Evolutionary conservation across 2,888 invertebrate species (phyloP), one percentile per base, ranked within the genome.

Genomic region (Allophyes oxyacanthae): DNA sequence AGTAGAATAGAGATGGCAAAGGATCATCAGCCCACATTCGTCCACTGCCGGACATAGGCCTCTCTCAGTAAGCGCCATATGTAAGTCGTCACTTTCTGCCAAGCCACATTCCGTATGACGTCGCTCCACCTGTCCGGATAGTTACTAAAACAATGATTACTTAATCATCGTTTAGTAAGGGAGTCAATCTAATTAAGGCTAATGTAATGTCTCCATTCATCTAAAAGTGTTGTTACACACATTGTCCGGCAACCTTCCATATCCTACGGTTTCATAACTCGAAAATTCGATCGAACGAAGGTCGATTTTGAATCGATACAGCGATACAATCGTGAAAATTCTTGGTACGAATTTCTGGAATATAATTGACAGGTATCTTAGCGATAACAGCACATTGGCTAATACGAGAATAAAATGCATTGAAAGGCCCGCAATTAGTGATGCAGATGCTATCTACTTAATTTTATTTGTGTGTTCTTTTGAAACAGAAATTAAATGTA

Each of bases 231-330:
- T 37, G 45, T 41, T 56, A 65, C 46, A 40, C 34, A 43, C 49
- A 55, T 45, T 51, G 50, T 42, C 45, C 9, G 64, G 48, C 77
- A 80, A 77, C 82, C 82, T 83, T 80, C 79, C 83, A 75, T 83
- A 76, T 74, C n/a, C n/a, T n/a, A 75, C 41, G 76, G 77, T 83
- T 84, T 75, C 81, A 78, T 73, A 83, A 82, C 50, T 69, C 69
- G 74, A 78, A 81, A 82, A 81, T 77, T 74, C 61, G 71, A 75
- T 70, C 69, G 56, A 56, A 43, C 64, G 80, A 82, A 84, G 84
- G 85, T 81, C 83, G 67, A 63, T 71, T 59, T 20, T 36, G 55
- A 61, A 74, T 64, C 61, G 64, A 59, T 66, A 69, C 44, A 44
- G 30, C 41, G 71, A 70, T 74, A 64, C 45, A 48, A 78, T 79